Base-by-base conservation (phyloP, 2,888 invertebrate genomes). In the Acanthosoma haemorrhoidale region DNA sequence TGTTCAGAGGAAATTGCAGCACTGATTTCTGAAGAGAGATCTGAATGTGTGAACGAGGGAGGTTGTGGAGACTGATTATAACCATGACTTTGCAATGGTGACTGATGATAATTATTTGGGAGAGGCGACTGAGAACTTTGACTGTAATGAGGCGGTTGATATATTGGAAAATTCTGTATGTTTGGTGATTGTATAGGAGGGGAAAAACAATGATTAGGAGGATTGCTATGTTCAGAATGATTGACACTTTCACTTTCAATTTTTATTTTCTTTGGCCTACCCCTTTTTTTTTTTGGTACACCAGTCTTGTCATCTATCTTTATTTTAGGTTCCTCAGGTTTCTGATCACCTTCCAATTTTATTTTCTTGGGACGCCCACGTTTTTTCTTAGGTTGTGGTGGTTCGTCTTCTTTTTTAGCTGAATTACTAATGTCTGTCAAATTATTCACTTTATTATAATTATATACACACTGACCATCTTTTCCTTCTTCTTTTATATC, bases 321-420 rank as follows among this genome's bases (percentile, higher is more conserved):
- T 13, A 70, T 70, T 51, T 75, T 16, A 75, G 78, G 70, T 79
- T 80, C 68, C 73, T 77, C 76, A 77, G 75, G 72, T 79, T 79
- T 75, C 34, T 72, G 71, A 32, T 75, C 75, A 83, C 85, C 86
- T 77, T 87, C 87, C 61, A 86, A 84, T 73, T 90, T 86, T 16
- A 92, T 87, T 81, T 94, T 94, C 81, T 94, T 94, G 72, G 94
- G 93, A 72, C 93, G 84, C 18, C 94, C 93, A 29, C 94, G 82
- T 78, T 94, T 93, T 81, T 94, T 94, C 82, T 93, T 93, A 73
- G 90, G 88, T 74, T 73, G 74, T 25, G 68, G 78, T 75, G 70
- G 82, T 82, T 80, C 78, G 82, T 81, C 84, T 81, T 68, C 84
- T 68, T 76, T 76, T 68, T 76, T 74, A 36, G 73, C 74, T 57